Evolutionary conservation across 1,140 invertebrate species (phyloP), one percentile per base, ranked within the genome.

Genomic region (Drosophila virilis): DNA sequence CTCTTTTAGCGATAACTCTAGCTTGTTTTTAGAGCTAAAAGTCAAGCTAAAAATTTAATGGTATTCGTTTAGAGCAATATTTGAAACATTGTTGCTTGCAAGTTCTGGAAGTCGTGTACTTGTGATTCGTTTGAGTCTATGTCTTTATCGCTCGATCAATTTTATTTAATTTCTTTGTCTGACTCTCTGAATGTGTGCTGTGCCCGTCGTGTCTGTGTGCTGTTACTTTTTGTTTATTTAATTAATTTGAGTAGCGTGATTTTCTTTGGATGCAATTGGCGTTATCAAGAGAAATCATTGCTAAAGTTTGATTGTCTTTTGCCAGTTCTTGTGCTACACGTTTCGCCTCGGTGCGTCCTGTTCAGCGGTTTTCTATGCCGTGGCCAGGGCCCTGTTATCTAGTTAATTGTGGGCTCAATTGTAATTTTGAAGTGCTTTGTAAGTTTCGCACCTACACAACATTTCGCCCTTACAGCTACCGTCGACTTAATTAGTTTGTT

Each of bases 401-500:
- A 71, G 79, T 86, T 86, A 86, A 86, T 86, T 83, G 83, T 88
- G 79, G 76, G 73, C 65, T 58, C 78, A 65, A 77, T 85, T 85
- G 78, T 82, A 75, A 82, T 86, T 86, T 77, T 86, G 64, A 79
- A 86, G 83, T 88, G 79, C 60, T 68, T 78, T 48, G 61, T 68
- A 81, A 80, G 78, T 86, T 85, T 86, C 69, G 78, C 83, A 88
- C 83, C 79, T 86, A 61, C 33, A 70, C 79, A 73, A 74, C 75
- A 76, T 75, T 74, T 69, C 62, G 58, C 69, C 45, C 65, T 71
- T 83, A 59, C 79, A 74, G 76, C 71, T 69, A 76, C 59, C 70
- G 80, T 80, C 66, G 80, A 83, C 85, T 89, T 88, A 88, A 88
- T 88, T 88, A 88, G 84, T 89, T 88, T 88, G 84, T 88, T 89